Conservation (phyloP, 2,113 vertebrate species). For the Labrus mixtus region DNA sequence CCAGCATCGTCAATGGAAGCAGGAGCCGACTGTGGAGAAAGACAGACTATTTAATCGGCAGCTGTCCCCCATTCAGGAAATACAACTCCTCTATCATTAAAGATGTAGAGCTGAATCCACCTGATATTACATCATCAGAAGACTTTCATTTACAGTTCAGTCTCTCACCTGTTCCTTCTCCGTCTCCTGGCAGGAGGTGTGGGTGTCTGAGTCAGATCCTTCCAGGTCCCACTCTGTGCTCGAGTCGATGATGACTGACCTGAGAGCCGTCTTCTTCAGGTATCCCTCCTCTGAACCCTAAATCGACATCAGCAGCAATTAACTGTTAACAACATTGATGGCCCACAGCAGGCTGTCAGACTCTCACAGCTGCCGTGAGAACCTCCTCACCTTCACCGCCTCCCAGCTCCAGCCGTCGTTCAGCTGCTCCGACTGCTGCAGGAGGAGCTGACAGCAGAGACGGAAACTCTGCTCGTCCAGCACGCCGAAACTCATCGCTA, state of each 20-base stretch:
- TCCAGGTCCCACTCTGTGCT: neutral
- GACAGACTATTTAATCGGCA: slow-evolving; percentile 1
- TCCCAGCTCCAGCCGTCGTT: slow-evolving; percentile 92
- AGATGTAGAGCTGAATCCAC: too few relatives aligned
- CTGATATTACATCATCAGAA: too few relatives aligned
- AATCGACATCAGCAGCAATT: neutral
- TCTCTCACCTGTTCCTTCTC: slow-evolving; percentile 28
- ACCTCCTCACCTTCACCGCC: slow-evolving; percentile 83
- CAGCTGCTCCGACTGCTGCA: slow-evolving; percentile 86
- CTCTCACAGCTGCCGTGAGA: neutral
- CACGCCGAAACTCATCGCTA: slow-evolving; percentile 53
- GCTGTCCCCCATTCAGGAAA: too few relatives aligned
- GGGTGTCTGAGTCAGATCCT: neutral
- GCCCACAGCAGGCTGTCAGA: neutral
- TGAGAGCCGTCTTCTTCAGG: slow-evolving; percentile 78
- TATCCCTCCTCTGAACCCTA: slow-evolving; percentile 81
- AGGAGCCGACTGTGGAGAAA: neutral
- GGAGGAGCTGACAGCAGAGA: slow-evolving; percentile 85
- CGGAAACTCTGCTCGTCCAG: slow-evolving; percentile 87
- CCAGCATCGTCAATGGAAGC: neutral
- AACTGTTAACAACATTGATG: neutral
- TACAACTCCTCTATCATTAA: too few relatives aligned
- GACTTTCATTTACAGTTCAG: neutral
- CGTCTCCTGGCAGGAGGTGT: neutral
- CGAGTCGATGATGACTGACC: slow-evolving; percentile 30